These are phyloP conservation scores for Cataglyphis hispanica DNA, from an alignment of 1,140 invertebrate genomes.

Conservation along the genomic window DNA sequence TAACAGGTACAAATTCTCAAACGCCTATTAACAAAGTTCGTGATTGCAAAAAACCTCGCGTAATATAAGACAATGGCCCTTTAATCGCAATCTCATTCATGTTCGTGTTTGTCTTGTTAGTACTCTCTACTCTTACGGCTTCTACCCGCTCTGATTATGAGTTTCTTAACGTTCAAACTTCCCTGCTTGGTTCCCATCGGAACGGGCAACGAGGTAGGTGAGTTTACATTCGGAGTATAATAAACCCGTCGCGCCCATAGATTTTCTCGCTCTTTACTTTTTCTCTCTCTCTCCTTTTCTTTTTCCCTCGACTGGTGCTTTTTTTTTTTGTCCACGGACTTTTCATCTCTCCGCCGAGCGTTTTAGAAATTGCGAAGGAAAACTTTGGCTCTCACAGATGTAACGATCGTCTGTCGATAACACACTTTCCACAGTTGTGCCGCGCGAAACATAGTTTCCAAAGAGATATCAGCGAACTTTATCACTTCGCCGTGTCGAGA, in stretches of 20 bases:
- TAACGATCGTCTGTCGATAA: slow-evolving; percentile 51
- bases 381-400: slow-evolving; percentile 53
- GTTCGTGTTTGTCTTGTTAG: slow-evolving; percentile 69
- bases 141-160: slow-evolving; percentile 71
- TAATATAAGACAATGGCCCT: slow-evolving; percentile 48
- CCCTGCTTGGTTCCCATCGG: slow-evolving; percentile 1
- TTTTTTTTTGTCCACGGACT: slow-evolving; percentile 5
- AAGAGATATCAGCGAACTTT: slow-evolving; percentile 61
- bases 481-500: slow-evolving; percentile 49
- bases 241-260: slow-evolving; percentile 63
- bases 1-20: background rate
- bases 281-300: background rate
- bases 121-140: slow-evolving; percentile 62
- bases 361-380: slow-evolving; percentile 36
- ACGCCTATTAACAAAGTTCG: slow-evolving; percentile 68
- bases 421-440: slow-evolving; percentile 37
- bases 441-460: slow-evolving; percentile 53
- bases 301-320: background rate
- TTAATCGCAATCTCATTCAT: slow-evolving; percentile 72
- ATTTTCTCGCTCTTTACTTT: background rate
- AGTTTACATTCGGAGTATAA: slow-evolving; percentile 71
- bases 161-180: slow-evolving; percentile 77
- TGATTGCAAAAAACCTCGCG: slow-evolving; percentile 30
- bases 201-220: background rate
- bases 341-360: background rate